Evolutionary conservation across 2,113 vertebrate species (phyloP), one percentile per base, ranked within the genome.

Genomic region (Pleuronectes platessa): DNA sequence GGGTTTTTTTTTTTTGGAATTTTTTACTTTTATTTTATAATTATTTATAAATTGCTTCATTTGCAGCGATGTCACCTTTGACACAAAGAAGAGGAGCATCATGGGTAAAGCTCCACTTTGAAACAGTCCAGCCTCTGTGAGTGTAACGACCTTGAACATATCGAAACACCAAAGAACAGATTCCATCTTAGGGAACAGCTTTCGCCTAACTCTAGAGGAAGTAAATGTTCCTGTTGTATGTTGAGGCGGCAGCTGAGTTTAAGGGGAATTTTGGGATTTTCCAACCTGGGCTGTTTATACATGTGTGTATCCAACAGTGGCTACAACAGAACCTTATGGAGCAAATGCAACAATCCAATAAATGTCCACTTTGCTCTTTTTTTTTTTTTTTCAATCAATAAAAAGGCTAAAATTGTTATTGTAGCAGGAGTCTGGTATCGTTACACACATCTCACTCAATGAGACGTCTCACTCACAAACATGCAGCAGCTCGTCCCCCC

Each of bases 11-110:
- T 27, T 27, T 27, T 27, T 24, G 2, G 3, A 27, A 54, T 2
- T 20, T 24, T 42, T 7, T 74, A 14, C 53, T 62, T 24, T 24
- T 2, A 24, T 24, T 24, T 24, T 24, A 24, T 24, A 24, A 24
- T 24, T 24, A 24, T 24, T 24, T 24, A 24, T 61, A 37, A 79
- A 53, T 58, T 62, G 65, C 71, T 76, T 84, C 76, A 40, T 74
- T 47, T 68, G 84, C 82, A 75, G 73, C 58, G 66, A 71, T 61
- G 66, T 63, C 37, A 55, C 55, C 59, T 72, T 64, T 0, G 13
- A 60, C 64, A 42, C 12, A 2, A 21, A 53, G 12, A 31, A 61
- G 61, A 37, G 61, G 59, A 73, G 75, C 61, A 63, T 58, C 24
- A 71, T 67, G 70, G 72, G 64, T 61, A 64, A 69, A 59, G 63